phyloP scores from a whole-genome alignment of 2,888 invertebrate species.

The Oligia latruncula region DNA sequence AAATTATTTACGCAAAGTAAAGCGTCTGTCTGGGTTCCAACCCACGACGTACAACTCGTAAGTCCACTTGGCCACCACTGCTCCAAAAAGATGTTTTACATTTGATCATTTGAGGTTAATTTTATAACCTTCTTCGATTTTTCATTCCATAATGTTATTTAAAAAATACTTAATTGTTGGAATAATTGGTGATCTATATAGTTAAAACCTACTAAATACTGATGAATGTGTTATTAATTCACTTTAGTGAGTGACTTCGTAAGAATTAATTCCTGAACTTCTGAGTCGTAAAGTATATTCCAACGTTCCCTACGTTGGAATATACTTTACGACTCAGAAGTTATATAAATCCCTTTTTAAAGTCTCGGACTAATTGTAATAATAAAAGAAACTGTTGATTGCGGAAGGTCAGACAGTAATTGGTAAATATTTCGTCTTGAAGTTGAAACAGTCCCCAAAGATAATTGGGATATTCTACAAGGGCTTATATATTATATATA shows the following conservation, averaged over 20 bases:
- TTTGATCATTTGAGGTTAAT: too few relatives aligned
- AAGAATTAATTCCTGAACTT: background rate
- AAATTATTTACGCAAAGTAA: too few relatives aligned
- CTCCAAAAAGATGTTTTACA: too few relatives aligned
- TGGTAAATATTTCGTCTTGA: conserved; percentile 9
- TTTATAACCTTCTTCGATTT: too few relatives aligned
- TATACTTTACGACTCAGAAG: background rate
- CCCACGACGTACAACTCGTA: too few relatives aligned
- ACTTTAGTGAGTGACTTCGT: background rate
- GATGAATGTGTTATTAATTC: background rate
- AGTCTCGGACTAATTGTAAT: background rate
- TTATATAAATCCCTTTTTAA: background rate
- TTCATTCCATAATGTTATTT: background rate
- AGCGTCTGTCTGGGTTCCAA: too few relatives aligned
- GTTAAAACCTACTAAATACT: background rate
- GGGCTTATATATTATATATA: too few relatives aligned
- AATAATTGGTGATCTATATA: background rate
- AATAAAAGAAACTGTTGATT: conserved; percentile 2
- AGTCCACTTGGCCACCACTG: too few relatives aligned
- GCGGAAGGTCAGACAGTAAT: conserved; percentile 1
- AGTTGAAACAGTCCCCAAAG: conserved; percentile 1
- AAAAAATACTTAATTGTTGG: background rate
- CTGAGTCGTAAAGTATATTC: too few relatives aligned
- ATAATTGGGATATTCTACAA: conserved; percentile 13
- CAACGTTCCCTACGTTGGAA: too few relatives aligned